Conservation (phyloP, 2,113 vertebrate species). For the Aix galericulata region DNA sequence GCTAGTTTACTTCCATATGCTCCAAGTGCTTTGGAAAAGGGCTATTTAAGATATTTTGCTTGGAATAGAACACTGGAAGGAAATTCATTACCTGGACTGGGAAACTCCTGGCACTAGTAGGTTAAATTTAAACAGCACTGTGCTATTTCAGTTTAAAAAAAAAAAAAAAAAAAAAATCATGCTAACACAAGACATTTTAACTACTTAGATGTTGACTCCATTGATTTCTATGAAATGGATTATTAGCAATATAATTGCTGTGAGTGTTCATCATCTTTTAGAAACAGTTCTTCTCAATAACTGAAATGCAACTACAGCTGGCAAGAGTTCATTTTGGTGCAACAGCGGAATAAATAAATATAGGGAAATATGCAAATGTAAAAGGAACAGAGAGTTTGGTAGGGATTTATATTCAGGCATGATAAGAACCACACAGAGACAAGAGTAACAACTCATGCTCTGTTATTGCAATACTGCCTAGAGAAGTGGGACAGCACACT, state of each 20-base stretch:
- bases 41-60: not conserved
- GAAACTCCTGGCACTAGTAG: not conserved
- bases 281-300: not conserved
- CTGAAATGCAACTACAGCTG: not conserved
- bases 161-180: not conserved
- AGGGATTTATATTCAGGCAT: not conserved
- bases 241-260: not conserved
- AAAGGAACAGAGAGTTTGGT: not conserved
- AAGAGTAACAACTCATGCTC: not conserved
- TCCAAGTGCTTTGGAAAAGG: not conserved
- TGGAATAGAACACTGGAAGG: not conserved
- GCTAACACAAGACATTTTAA: not conserved
- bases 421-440: not conserved
- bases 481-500: not conserved
- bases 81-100: accelerated
- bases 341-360: not conserved
- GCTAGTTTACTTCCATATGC: not conserved
- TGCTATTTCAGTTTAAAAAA: not conserved
- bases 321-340: not conserved
- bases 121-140: not conserved
- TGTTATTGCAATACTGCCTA: not conserved
- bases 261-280: not conserved
- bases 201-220: not conserved
- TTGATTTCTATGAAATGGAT: not conserved
- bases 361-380: not conserved